Evolutionary conservation across 2,797 vertebrate genomes (phyloP).

Genomic region (Manis crassicaudata): DNA sequence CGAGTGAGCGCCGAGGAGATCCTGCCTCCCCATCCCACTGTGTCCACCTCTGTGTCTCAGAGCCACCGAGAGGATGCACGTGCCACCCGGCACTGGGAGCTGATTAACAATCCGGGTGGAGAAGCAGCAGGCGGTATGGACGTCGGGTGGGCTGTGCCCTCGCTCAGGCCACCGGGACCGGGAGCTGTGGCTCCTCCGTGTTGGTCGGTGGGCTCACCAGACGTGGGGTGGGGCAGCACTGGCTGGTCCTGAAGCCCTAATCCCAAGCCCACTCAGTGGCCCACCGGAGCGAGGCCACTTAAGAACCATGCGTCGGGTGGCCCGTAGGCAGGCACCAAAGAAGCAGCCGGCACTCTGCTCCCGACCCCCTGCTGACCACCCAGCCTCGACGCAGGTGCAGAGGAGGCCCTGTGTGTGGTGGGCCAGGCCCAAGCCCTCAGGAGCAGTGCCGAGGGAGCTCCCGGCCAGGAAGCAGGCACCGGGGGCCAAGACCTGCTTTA

Average conservation of each 20-base stretch:
- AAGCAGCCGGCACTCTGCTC: accelerated
- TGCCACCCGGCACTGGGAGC: accelerated
- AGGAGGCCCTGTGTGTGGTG: too few relatives aligned
- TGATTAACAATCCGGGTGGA: accelerated
- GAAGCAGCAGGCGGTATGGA: neutral
- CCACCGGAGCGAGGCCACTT: too few relatives aligned
- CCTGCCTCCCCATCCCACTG: accelerated
- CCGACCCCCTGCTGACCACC: neutral
- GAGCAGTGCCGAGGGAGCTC: accelerated
- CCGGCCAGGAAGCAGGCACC: accelerated
- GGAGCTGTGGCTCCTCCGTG: neutral
- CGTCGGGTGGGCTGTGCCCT: accelerated
- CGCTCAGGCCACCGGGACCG: accelerated
- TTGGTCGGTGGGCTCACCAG: neutral
- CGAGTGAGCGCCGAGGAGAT: too few relatives aligned
- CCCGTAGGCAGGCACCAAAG: accelerated
- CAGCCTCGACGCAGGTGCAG: accelerated
- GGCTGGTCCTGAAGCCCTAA: too few relatives aligned
- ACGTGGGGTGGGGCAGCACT: too few relatives aligned
- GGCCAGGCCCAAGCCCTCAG: neutral
- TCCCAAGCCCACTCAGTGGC: too few relatives aligned
- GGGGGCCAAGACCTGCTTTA: neutral
- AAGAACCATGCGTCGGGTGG: too few relatives aligned
- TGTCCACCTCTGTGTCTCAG: accelerated
- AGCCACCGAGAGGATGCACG: too few relatives aligned